phyloP scores from a whole-genome alignment of 2,888 invertebrate genomes.

The Ditula angustiorana region DNA sequence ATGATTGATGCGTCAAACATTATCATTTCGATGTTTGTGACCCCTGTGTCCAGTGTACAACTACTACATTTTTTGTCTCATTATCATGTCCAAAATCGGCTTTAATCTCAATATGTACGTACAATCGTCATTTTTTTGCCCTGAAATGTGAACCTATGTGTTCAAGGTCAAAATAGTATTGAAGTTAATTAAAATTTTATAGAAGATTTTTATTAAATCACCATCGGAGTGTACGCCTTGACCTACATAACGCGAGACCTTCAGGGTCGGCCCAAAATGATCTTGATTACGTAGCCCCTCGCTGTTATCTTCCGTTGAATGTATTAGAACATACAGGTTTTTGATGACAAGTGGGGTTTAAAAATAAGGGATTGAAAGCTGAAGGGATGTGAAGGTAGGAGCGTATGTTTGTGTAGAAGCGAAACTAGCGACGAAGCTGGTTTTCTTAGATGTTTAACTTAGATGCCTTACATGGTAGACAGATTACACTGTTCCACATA shows the following conservation, averaged over 20 bases:
- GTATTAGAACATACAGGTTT: slow-evolving; percentile 8
- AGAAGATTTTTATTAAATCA: neutral
- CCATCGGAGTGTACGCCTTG: slow-evolving; percentile 17
- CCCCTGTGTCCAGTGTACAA: neutral
- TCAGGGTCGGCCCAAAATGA: slow-evolving; percentile 23
- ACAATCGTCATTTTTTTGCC: no score
- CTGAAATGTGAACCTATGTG: no score
- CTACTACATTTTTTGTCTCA: neutral
- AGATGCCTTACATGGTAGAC: neutral
- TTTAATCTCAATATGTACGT: no score
- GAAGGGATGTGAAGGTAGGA: neutral
- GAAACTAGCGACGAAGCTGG: neutral
- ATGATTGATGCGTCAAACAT: neutral
- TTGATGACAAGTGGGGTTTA: neutral
- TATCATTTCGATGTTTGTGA: neutral
- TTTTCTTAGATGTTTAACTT: neutral
- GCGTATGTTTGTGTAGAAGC: neutral
- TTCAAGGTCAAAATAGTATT: neutral
- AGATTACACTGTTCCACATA: no score
- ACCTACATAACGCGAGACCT: slow-evolving; percentile 22
- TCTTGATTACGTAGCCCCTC: neutral
- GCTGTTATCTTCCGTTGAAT: neutral
- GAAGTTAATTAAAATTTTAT: slow-evolving; percentile 9
- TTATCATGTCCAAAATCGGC: no score
- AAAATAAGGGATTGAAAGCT: neutral